These are phyloP conservation scores for Silurus asotus DNA, from an alignment of 2,113 vertebrate genomes.

Conservation along the genomic window DNA sequence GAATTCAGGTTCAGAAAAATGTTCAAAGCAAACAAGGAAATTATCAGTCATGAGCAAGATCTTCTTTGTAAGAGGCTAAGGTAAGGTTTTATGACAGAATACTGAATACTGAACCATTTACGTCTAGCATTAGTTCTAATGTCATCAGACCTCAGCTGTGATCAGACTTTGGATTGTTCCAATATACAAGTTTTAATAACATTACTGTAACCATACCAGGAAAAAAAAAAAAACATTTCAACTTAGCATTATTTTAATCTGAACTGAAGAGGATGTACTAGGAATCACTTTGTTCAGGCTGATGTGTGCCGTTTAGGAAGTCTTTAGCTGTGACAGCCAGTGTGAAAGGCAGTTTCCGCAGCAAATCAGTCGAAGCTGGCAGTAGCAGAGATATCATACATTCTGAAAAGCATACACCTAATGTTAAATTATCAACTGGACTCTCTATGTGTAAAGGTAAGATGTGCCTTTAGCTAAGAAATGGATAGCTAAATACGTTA, in stretches of 20 bases:
- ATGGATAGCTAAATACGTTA: not conserved
- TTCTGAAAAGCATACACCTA: slow-evolving; percentile 21
- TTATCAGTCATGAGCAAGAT: not conserved
- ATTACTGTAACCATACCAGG: not conserved
- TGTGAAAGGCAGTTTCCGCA: slow-evolving; percentile 4
- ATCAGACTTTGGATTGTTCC: not conserved
- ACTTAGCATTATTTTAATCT: not conserved
- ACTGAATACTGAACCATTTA: not conserved
- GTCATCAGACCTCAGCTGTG: not conserved
- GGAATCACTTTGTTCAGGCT: slow-evolving; percentile 4
- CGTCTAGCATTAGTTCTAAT: not conserved
- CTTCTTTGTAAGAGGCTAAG: slow-evolving; percentile 21
- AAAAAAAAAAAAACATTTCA: not conserved
- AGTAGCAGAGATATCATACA: slow-evolving; percentile 5
- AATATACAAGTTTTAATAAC: not conserved
- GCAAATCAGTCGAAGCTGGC: slow-evolving; percentile 6
- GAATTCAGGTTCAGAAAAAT: slow-evolving; percentile 11
- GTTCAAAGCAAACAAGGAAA: not conserved
- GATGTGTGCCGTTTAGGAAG: slow-evolving; percentile 29
- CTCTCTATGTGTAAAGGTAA: not conserved
- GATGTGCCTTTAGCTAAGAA: not conserved
- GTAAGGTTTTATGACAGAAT: slow-evolving; percentile 3
- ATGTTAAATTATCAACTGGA: slow-evolving; percentile 13
- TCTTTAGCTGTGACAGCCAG: not conserved
- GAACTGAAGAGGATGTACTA: not conserved